phyloP scores from a whole-genome alignment of 2,113 vertebrate genomes.

The Alosa alosa region DNA sequence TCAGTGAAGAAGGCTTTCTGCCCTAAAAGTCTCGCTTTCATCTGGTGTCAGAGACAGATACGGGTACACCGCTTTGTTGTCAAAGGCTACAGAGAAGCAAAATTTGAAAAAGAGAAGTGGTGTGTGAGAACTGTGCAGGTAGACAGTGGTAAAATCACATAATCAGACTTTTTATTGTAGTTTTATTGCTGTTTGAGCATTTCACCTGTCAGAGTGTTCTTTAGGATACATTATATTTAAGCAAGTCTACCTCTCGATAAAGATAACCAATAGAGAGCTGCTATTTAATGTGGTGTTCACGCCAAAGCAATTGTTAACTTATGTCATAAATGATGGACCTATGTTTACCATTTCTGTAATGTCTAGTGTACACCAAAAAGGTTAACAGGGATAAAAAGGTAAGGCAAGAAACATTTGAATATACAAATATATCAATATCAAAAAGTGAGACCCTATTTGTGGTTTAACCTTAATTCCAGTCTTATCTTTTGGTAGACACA shows the following conservation, averaged over 20 bases:
- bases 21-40: slow-evolving; percentile 7
- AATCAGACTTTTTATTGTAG: not conserved
- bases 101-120: not conserved
- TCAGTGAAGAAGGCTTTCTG: not conserved
- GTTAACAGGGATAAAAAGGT: not conserved
- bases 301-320: not conserved
- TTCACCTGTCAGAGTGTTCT: not conserved
- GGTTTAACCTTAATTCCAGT: too few relatives aligned
- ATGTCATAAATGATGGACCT: not conserved
- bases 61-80: not conserved
- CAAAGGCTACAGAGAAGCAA: not conserved
- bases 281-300: not conserved
- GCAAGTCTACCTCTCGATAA: not conserved
- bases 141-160: slow-evolving; percentile 12
- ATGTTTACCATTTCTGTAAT: not conserved
- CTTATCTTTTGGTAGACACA: not conserved
- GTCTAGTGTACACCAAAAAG: not conserved
- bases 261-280: not conserved
- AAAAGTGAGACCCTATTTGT: not conserved
- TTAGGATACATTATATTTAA: not conserved
- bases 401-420: not conserved
- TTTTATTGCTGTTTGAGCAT: slow-evolving; percentile 6
- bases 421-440: not conserved
- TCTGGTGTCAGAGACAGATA: not conserved
- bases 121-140: not conserved